Evolutionary conservation across 2,888 invertebrate genomes (phyloP).

Genomic region (Drosophila recens): DNA sequence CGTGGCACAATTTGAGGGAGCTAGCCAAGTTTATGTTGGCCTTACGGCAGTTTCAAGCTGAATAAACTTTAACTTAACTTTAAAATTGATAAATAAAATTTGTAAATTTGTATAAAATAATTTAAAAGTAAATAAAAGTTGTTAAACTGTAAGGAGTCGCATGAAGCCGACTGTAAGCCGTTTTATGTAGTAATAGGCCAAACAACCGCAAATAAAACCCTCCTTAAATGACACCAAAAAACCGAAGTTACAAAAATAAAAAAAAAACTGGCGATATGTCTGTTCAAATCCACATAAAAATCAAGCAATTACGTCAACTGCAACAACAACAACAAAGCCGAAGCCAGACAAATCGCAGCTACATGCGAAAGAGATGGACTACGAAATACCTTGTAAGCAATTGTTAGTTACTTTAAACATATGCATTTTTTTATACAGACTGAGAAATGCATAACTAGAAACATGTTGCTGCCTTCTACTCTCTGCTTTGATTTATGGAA

Average conservation of each 20-base stretch:
- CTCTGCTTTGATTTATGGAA: background rate
- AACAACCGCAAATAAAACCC: conserved; percentile 44
- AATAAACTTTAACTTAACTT: conserved; percentile 5
- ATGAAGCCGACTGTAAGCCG: conserved; percentile 34
- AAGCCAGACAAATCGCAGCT: conserved; percentile 12
- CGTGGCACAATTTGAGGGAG: conserved; percentile 26
- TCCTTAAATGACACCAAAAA: conserved; percentile 22
- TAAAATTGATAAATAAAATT: background rate
- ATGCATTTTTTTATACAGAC: background rate
- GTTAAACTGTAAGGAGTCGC: conserved; percentile 2
- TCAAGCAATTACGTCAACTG: conserved; percentile 54
- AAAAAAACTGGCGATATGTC: conserved; percentile 13
- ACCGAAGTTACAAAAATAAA: background rate
- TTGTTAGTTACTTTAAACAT: background rate
- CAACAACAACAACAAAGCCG: conserved; percentile 1
- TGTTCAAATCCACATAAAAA: conserved; percentile 50
- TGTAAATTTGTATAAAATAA: background rate
- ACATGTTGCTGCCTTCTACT: background rate
- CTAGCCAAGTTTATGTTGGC: conserved; percentile 10
- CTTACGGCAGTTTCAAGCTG: background rate
- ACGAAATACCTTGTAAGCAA: background rate
- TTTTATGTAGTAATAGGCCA: conserved; percentile 38
- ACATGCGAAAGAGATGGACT: background rate
- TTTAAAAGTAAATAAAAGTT: background rate
- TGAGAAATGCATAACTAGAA: no score